phyloP scores from a whole-genome alignment of 1,140 invertebrate species.

The Trichonephila clavata region DNA sequence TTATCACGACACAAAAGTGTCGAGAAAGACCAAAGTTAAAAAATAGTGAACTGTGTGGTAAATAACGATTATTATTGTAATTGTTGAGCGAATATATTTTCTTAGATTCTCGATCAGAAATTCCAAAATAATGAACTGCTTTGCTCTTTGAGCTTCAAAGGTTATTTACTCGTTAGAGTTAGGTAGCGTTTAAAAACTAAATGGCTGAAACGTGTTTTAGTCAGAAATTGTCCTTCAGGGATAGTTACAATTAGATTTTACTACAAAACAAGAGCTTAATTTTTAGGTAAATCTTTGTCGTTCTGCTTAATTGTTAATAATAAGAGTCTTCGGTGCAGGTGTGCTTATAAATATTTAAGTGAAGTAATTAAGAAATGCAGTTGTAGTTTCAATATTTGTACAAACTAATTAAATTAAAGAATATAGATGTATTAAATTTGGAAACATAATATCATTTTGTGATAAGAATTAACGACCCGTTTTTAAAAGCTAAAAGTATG shows the following conservation, averaged over 20 bases:
- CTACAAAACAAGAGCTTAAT: no score
- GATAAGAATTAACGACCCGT: no score
- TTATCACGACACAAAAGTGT: not conserved
- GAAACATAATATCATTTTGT: no score
- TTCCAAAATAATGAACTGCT: not conserved
- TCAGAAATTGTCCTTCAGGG: not conserved
- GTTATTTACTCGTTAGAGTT: not conserved
- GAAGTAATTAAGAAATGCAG: no score
- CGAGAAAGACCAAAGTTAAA: not conserved
- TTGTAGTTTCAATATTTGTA: no score
- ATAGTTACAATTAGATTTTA: not conserved
- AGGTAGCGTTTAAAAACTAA: not conserved
- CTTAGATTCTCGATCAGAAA: not conserved
- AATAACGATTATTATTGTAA: constrained; percentile 24
- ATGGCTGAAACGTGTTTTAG: not conserved
- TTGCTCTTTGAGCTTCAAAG: not conserved
- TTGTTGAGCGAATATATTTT: not conserved
- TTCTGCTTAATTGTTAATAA: no score
- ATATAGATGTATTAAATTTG: no score
- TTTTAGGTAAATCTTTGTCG: no score
- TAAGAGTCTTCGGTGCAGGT: no score
- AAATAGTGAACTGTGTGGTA: not conserved
- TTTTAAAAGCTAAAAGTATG: no score
- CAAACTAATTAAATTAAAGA: no score
- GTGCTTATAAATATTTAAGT: no score